Base-by-base conservation (phyloP, 2,113 vertebrate genomes). In the Gnathonemus longibarbis region DNA sequence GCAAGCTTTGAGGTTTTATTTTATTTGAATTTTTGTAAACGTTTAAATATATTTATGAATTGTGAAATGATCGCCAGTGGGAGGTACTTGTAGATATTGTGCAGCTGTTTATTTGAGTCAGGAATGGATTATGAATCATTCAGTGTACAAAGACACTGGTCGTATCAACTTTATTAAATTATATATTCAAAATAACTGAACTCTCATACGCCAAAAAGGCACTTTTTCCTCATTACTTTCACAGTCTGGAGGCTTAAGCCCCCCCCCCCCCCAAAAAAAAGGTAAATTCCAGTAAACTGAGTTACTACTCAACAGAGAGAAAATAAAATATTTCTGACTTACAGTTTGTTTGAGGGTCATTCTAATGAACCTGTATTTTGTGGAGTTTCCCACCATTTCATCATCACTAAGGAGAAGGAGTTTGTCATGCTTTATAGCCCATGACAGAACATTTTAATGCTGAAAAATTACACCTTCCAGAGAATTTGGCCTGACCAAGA, bases 41-140 rank as follows among this genome's bases (percentile, higher is more conserved):
- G 45, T 24, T 48, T 3, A 45, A n/a, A 84, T 70, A 52, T 52
- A 31, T 27, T 35, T 31, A 15, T 74, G 66, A 48, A 66, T 48
- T 31, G 8, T 74, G 27, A 39, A 50, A 39, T 31, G 35, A 46
- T 58, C 2, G 15, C 17, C 19, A 48, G 70, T 80, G n/a, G 48
- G 70, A 80, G 48, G 70, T 53, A 15, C 48, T 58, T 39, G n/a
- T 27, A 24, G 70, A 46, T 35, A 84, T 13, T 52, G 50, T 24
- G 31, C n/a, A 27, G 70, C 31, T 24, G 88, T 89, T 31, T 91
- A n/a, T 52, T 27, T 88, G 89, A 91, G 89, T 89, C 84, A 88
- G 62, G 45, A 91, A 88, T 83, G 62, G 84, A 35, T 66, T 84
- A 48, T 90, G 89, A 91, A 87, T 89, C 92, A 84, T 90, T 89